These are phyloP conservation scores for Xanthorhoe spadicearia DNA, from an alignment of 2,888 invertebrate species.

Conservation along the genomic window DNA sequence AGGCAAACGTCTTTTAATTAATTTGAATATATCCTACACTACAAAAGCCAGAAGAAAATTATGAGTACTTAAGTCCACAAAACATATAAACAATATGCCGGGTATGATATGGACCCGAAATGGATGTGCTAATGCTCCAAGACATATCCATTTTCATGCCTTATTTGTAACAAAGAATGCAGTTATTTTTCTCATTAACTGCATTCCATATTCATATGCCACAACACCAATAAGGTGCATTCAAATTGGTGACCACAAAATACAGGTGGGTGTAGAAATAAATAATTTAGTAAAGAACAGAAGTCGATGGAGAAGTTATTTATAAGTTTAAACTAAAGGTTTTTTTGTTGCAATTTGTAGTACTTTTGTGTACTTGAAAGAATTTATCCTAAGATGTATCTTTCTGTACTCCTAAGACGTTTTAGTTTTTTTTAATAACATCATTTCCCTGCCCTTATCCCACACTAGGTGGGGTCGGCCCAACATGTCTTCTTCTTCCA, in stretches of 20 bases:
- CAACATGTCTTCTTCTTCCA: too few relatives aligned
- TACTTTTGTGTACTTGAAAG: neutral
- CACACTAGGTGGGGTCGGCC: too few relatives aligned
- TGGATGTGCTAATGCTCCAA: constrained; percentile 56
- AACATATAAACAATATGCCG: neutral
- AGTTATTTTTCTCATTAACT: constrained; percentile 41
- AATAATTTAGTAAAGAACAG: constrained; percentile 1
- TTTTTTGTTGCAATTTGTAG: neutral
- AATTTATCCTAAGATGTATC: neutral
- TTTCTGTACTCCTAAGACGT: neutral
- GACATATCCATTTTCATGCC: constrained; percentile 51
- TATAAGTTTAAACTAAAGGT: neutral
- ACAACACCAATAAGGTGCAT: constrained; percentile 31
- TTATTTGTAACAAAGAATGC: constrained; percentile 47
- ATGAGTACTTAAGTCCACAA: neutral
- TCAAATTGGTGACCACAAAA: constrained; percentile 41
- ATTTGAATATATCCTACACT: too few relatives aligned
- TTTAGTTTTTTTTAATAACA: too few relatives aligned
- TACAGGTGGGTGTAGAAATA: constrained; percentile 10
- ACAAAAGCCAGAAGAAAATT: too few relatives aligned
- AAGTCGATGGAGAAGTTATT: constrained; percentile 16
- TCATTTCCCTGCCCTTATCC: too few relatives aligned
- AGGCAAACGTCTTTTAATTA: too few relatives aligned
- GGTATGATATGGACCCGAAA: constrained; percentile 41
- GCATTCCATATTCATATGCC: constrained; percentile 36